phyloP scores from a whole-genome alignment of 2,888 invertebrate genomes.

The Ptycholaimellus sp. region DNA sequence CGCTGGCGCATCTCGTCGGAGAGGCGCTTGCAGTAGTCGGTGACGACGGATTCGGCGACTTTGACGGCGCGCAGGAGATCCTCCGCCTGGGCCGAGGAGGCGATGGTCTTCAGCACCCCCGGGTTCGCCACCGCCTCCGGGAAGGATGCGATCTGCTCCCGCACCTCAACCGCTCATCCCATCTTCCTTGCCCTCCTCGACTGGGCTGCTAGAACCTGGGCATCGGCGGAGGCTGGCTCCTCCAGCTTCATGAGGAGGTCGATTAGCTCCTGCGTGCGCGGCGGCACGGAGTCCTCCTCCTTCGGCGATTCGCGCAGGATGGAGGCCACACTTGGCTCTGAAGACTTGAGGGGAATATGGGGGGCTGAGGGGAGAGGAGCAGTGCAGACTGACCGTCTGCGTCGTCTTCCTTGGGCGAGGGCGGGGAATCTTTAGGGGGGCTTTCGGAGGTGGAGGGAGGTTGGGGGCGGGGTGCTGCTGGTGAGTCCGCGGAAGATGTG shows the following conservation, averaged over 20 bases:
- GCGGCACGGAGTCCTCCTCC: no score
- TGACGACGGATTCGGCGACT: conserved; percentile 10
- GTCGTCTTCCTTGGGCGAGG: no score
- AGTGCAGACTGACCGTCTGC: no score
- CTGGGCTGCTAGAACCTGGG: conserved; percentile 7
- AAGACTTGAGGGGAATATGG: no score
- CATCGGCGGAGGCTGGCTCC: conserved; percentile 18
- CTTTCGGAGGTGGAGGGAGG: no score
- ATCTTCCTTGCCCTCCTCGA: not conserved
- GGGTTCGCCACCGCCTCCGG: conserved; percentile 13
- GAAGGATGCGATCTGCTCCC: conserved; percentile 10
- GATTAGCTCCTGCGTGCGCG: conserved; percentile 12
- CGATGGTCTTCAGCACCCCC: conserved; percentile 3
- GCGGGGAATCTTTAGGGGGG: no score
- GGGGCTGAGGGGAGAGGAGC: no score
- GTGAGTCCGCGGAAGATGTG: not conserved
- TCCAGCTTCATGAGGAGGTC: conserved; percentile 11
- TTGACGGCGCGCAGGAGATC: conserved; percentile 8
- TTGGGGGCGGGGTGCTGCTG: not conserved
- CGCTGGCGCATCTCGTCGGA: no score
- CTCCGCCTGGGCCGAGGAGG: conserved; percentile 10
- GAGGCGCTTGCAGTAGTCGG: conserved; percentile 10
- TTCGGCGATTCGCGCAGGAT: no score
- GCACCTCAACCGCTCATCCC: conserved; percentile 6
- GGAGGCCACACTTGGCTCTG: no score